Conservation (phyloP, 2,113 vertebrate genomes). For the Sorex araneus region DNA sequence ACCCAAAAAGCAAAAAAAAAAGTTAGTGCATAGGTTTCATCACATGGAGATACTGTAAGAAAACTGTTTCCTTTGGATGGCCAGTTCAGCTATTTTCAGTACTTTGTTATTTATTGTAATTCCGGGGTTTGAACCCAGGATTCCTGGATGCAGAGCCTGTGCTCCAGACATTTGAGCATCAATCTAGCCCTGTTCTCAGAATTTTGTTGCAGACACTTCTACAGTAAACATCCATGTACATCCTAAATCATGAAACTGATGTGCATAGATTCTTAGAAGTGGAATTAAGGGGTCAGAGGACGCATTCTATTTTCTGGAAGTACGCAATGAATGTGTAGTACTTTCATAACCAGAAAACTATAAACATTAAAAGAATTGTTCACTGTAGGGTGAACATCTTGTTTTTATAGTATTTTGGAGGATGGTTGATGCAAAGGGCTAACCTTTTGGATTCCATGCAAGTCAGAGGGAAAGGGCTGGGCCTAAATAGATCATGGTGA, state of each 20-base stretch:
- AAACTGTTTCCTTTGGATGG: constrained; percentile 33
- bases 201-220: constrained; percentile 15
- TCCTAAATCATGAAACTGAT: constrained; percentile 1
- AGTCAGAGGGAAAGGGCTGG: neutral
- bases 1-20: too few relatives aligned
- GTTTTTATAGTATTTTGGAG: constrained; percentile 6
- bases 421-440: neutral
- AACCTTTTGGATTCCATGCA: constrained; percentile 4
- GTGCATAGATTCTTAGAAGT: constrained; percentile 38
- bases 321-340: constrained; percentile 5
- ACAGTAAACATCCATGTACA: constrained; percentile 11
- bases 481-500: neutral
- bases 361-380: constrained; percentile 20
- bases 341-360: constrained; percentile 48
- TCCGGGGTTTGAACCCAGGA: too few relatives aligned
- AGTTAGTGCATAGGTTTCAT: neutral
- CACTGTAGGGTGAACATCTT: neutral
- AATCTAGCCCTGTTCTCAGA: too few relatives aligned
- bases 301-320: constrained; percentile 34
- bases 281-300: constrained; percentile 29
- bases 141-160: too few relatives aligned
- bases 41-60: neutral
- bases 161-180: too few relatives aligned
- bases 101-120: neutral
- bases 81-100: constrained; percentile 47